Conservation (phyloP, 2,113 vertebrate species). For the Carlito syrichta region DNA sequence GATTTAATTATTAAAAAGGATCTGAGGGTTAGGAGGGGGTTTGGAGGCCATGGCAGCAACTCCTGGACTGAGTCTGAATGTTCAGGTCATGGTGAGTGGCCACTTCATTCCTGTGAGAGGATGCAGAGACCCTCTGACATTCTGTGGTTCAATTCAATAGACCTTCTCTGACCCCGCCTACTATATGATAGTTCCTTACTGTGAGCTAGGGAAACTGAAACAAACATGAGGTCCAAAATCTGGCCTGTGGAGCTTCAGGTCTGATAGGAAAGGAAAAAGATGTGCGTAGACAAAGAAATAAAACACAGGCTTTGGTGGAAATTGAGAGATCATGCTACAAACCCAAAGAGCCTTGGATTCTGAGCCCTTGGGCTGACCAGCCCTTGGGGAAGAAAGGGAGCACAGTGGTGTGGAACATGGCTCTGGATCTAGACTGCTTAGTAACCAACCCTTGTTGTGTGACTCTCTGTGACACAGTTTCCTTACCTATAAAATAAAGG, state of each 20-base stretch:
- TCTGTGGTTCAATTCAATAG: not conserved
- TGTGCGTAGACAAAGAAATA: not conserved
- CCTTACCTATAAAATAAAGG: slow-evolving; percentile 31
- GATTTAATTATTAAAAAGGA: slow-evolving; percentile 2
- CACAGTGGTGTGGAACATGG: not conserved
- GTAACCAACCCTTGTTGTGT: not conserved
- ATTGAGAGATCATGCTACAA: not conserved
- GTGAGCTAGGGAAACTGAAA: not conserved
- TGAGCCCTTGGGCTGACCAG: not conserved
- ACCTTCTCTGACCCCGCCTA: not conserved
- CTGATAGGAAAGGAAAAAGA: not conserved
- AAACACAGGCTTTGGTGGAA: not conserved
- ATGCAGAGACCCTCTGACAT: not conserved
- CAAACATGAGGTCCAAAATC: not conserved
- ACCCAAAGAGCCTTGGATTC: not conserved
- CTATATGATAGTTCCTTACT: not conserved
- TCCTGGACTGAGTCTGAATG: not conserved
- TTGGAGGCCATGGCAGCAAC: not conserved
- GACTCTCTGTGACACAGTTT: not conserved
- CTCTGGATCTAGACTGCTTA: not conserved
- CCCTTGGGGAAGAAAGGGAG: not conserved
- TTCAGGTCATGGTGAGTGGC: not conserved
- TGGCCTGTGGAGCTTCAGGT: not conserved
- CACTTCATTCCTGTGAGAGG: not conserved
- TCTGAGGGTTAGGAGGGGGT: not conserved